Percentiles rank a stretch among this genome's conserved stretches.
Conservation (phyloP, 2,888 invertebrate species). For the Pachydiplax longipennis region DNA sequence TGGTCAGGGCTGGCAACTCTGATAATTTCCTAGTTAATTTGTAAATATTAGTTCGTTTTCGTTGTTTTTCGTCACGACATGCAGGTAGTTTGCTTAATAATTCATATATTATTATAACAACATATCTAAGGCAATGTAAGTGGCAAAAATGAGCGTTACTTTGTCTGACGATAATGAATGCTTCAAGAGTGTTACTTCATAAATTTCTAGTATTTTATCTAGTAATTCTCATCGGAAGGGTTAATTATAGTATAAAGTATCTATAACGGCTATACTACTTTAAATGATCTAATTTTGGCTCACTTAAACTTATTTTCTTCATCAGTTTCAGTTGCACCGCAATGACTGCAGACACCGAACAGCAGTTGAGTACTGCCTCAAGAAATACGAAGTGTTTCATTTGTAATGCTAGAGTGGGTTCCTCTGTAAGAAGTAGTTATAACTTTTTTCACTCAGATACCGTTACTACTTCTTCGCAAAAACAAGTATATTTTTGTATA, state of each 20-base stretch:
- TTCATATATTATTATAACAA: not conserved
- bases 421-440: constrained; percentile 64
- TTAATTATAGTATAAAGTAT: no score
- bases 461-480: constrained; percentile 55
- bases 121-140: not conserved
- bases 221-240: not conserved
- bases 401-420: constrained; percentile 67
- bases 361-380: constrained; percentile 21
- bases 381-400: constrained; percentile 63
- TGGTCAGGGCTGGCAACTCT: constrained; percentile 52
- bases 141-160: not conserved
- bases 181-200: not conserved
- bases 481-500: constrained; percentile 60
- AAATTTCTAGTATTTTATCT: not conserved
- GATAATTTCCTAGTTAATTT: constrained; percentile 47
- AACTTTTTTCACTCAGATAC: constrained; percentile 63
- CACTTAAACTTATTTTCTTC: not conserved
- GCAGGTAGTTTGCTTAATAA: not conserved
- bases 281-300: not conserved
- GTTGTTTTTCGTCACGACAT: constrained; percentile 12
- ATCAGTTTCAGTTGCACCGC: constrained; percentile 15
- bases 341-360: constrained; percentile 29
- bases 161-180: not conserved
- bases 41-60: constrained; percentile 46
- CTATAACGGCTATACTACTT: no score